These are phyloP conservation scores for Saccostrea echinata DNA, from an alignment of 1,140 invertebrate genomes.

Conservation along the genomic window DNA sequence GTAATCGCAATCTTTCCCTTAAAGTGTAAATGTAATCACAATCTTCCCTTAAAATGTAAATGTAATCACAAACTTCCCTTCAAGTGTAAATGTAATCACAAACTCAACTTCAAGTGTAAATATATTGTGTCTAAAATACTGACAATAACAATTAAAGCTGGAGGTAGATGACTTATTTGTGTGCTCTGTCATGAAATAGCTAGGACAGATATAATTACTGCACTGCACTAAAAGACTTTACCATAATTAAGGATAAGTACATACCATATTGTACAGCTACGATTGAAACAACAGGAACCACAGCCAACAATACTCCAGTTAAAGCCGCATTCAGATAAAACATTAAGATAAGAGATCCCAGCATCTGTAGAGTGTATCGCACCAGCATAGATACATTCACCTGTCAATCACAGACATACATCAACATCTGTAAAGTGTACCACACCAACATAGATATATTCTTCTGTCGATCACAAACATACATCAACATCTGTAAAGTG, in stretches of 20 bases:
- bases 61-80: constrained; percentile 77
- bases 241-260: background rate
- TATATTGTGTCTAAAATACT: too few relatives aligned
- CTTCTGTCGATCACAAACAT: too few relatives aligned
- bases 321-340: constrained; percentile 77
- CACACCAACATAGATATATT: too few relatives aligned
- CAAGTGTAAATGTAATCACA: constrained; percentile 70
- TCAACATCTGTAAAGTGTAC: too few relatives aligned
- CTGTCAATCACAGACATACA: constrained; percentile 63
- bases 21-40: too few relatives aligned
- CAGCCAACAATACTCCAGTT: constrained; percentile 76
- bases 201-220: too few relatives aligned
- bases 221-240: background rate
- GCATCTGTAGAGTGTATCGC: constrained; percentile 75
- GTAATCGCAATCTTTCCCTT: too few relatives aligned
- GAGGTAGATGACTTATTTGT: too few relatives aligned
- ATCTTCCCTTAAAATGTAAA: constrained; percentile 74
- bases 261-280: constrained; percentile 77
- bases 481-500: too few relatives aligned
- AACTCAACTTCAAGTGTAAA: constrained; percentile 68
- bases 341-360: constrained; percentile 78
- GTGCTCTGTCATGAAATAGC: too few relatives aligned
- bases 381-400: constrained; percentile 78
- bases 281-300: constrained; percentile 77
- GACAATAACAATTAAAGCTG: too few relatives aligned